Base-by-base conservation (phyloP, 2,888 invertebrate genomes). In the Drosophila nigricruria region DNA sequence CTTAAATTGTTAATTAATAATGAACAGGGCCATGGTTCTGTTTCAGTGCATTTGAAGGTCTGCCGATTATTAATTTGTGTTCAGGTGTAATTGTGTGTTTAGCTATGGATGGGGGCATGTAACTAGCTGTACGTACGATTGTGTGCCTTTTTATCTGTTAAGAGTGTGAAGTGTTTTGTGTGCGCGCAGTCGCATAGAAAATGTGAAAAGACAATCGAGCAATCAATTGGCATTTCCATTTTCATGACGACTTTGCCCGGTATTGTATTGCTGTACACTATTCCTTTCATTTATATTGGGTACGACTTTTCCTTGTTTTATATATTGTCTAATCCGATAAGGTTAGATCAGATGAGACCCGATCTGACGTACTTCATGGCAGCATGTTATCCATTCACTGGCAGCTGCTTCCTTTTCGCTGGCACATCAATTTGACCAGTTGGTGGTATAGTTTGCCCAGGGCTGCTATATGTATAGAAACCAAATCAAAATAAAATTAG, bases 381-480 rank as follows among this genome's bases (percentile, higher is more conserved):
- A 49, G 65, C 43, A 50, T 70, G 58, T 47, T 59, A 58, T 25
- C 43, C 69, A 73, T 38, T 64, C 58, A 16, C 36, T 61, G 57
- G 32, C 58, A 9, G 61, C 47, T 36, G 56, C 43, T 20, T 71
- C 52, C 50, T 77, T 59, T 23, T 62, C 69, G 43, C 57, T 69
- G 50, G 60, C 69, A 38, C 86, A 90, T 91, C 88, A 91, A 70
- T 91, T 91, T 62, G 88, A 90, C 91, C 91, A 92, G 71, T 92
- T 92, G 57, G 92, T 91, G 64, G 92, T 87, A 52, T 85, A 85
- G 52, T 81, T 89, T 42, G 83, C 89, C 93, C 93, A 93, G 52
- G 92, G 91, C 91, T 92, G 81, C 73, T 83, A 40, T 16, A 57
- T 30, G 14, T 6, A 10, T 0, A 18, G 0, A 42, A 16, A 25